Conservation (phyloP, 1,140 invertebrate species). For the Gerris buenoi region DNA sequence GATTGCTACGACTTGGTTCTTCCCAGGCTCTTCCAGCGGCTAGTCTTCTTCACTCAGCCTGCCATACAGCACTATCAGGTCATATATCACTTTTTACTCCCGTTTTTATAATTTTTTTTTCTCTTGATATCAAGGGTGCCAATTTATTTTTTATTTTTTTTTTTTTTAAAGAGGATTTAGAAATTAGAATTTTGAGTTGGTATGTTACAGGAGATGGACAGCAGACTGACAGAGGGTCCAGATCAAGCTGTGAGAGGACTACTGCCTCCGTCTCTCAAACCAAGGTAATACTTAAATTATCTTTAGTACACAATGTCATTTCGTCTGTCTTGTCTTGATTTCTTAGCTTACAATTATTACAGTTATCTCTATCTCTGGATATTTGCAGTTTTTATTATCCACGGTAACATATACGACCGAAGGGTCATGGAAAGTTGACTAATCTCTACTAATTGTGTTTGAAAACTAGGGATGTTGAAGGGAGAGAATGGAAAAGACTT, state of each 20-base stretch:
- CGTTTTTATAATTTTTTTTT: too few relatives aligned
- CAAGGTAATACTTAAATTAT: background rate
- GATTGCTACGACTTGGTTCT: background rate
- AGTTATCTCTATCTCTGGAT: background rate
- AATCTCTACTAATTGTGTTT: too few relatives aligned
- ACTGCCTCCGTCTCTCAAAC: background rate
- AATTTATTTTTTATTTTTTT: too few relatives aligned
- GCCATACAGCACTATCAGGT: background rate
- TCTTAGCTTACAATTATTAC: background rate
- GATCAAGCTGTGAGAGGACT: constrained; percentile 4
- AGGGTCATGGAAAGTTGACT: too few relatives aligned
- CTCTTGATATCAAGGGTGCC: too few relatives aligned
- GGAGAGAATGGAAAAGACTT: too few relatives aligned
- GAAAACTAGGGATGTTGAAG: too few relatives aligned
- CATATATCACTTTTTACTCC: too few relatives aligned
- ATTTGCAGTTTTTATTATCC: too few relatives aligned
- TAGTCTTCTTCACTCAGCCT: background rate
- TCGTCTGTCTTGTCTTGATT: background rate
- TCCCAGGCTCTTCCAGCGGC: background rate
- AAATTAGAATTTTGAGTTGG: too few relatives aligned
- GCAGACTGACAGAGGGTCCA: background rate
- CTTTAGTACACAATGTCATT: background rate
- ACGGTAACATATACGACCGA: too few relatives aligned
- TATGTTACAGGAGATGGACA: background rate
- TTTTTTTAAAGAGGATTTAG: too few relatives aligned